A percentile compares a stretch with the other conserved stretches of the same genome.
phyloP scores from a whole-genome alignment of 2,797 vertebrate species.

The Ctenopoma multispine region DNA sequence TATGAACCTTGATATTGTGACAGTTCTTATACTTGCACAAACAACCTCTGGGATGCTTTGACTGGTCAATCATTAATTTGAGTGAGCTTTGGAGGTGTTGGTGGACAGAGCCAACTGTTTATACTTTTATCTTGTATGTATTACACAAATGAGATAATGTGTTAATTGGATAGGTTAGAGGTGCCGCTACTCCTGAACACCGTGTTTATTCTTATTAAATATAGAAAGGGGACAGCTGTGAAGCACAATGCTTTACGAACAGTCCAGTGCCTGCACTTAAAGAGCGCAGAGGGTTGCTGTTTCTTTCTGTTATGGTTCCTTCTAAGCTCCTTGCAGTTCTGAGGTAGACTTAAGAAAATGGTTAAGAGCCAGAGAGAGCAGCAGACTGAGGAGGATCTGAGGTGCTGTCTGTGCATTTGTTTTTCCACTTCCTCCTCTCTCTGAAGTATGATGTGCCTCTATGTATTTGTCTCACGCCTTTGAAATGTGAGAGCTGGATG shows the following conservation, averaged over 20 bases:
- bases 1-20: background rate
- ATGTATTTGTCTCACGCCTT: conserved; percentile 51
- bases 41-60: background rate
- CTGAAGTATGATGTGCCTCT: conserved; percentile 55
- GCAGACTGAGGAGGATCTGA: conserved; percentile 52
- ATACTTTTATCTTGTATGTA: background rate
- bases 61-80: background rate
- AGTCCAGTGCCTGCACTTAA: background rate
- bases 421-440: conserved; percentile 26
- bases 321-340: conserved; percentile 7
- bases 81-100: background rate
- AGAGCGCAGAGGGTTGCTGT: background rate
- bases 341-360: conserved; percentile 34
- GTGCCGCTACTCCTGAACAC: background rate
- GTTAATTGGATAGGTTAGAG: background rate
- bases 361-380: conserved; percentile 23
- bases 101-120: background rate
- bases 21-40: background rate
- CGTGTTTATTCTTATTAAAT: background rate
- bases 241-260: background rate
- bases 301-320: background rate
- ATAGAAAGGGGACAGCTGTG: conserved; percentile 7
- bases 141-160: background rate
- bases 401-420: conserved; percentile 37
- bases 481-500: conserved; percentile 48